Conservation (phyloP, 2,797 vertebrate genomes). For the Microctenopoma lineatum region DNA sequence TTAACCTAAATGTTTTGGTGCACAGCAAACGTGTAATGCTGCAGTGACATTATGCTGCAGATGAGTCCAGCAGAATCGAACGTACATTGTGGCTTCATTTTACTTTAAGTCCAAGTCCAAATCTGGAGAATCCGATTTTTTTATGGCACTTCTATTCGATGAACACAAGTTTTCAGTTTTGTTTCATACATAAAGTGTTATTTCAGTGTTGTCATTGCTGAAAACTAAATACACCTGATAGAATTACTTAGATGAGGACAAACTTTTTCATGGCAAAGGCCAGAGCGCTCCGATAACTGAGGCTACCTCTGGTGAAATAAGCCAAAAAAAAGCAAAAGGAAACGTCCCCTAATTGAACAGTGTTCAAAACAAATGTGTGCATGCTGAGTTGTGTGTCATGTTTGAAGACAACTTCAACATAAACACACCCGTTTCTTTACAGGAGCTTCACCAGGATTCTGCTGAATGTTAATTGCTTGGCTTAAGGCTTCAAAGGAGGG, state of each 20-base stretch:
- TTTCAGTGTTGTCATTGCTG: too few relatives aligned
- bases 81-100: too few relatives aligned
- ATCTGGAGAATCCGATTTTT: too few relatives aligned
- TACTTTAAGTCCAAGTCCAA: too few relatives aligned
- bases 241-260: background rate
- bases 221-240: background rate
- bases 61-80: too few relatives aligned
- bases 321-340: background rate
- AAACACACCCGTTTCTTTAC: slow-evolving; percentile 24
- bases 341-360: slow-evolving; percentile 7
- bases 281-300: background rate
- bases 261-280: background rate
- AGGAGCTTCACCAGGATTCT: slow-evolving; percentile 12
- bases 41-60: too few relatives aligned
- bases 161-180: too few relatives aligned
- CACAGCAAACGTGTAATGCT: too few relatives aligned
- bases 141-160: too few relatives aligned
- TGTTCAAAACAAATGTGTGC: slow-evolving; percentile 2
- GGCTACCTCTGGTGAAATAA: background rate
- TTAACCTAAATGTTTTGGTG: too few relatives aligned
- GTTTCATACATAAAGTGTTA: too few relatives aligned
- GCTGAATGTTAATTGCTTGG: slow-evolving; percentile 47
- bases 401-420: slow-evolving; percentile 26
- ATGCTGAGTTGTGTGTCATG: background rate
- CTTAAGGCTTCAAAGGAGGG: slow-evolving; percentile 50